phyloP scores from a whole-genome alignment of 2,888 invertebrate genomes.

The Oscheius myriophilus region DNA sequence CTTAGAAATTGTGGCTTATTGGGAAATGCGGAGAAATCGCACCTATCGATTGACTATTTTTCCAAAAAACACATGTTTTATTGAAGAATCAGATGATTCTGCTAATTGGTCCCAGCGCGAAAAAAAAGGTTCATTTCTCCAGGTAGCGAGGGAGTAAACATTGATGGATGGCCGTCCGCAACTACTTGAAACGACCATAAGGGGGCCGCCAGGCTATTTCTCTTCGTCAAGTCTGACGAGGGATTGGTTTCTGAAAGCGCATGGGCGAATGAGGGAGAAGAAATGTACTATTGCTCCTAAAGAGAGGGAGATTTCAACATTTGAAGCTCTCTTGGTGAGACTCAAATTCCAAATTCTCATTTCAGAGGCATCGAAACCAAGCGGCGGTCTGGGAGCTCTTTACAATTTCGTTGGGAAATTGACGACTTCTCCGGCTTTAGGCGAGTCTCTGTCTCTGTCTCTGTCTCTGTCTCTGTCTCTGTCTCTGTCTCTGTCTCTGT shows the following conservation, averaged over 20 bases:
- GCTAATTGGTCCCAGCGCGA: no score
- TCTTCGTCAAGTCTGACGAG: constrained; percentile 26
- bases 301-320: no score
- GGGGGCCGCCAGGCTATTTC: constrained; percentile 16
- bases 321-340: no score
- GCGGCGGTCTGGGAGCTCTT: constrained; percentile 11
- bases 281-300: background rate
- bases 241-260: background rate
- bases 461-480: constrained; percentile 8
- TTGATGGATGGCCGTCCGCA: constrained; percentile 22
- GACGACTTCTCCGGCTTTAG: background rate
- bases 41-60: no score
- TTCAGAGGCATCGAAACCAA: background rate
- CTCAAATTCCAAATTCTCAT: no score
- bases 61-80: no score
- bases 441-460: background rate
- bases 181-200: constrained; percentile 27
- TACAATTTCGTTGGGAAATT: constrained; percentile 23
- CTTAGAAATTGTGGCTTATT: no score
- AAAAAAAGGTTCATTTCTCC: no score
- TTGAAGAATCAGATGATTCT: no score
- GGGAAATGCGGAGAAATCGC: no score
- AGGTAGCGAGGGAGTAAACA: background rate
- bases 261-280: background rate
- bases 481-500: constrained; percentile 11